These are phyloP conservation scores for Euproctis similis DNA, from an alignment of 2,888 invertebrate species.

Conservation along the genomic window DNA sequence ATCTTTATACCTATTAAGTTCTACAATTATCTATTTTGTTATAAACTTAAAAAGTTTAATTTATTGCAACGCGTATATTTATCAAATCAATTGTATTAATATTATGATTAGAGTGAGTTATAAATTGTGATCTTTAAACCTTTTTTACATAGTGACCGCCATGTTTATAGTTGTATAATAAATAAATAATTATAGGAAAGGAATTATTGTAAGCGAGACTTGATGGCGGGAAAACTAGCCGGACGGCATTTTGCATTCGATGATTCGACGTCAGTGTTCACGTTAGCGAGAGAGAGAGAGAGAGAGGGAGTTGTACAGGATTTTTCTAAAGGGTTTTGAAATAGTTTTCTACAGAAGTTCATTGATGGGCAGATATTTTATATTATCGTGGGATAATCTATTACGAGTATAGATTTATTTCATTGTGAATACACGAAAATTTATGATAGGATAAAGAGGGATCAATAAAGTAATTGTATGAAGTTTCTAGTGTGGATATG, in stretches of 20 bases:
- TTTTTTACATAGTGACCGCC: constrained; percentile 32
- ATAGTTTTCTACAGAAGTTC: constrained; percentile 51
- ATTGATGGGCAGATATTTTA: constrained; percentile 34
- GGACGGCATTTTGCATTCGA: neutral
- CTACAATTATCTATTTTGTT: no score
- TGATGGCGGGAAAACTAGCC: no score
- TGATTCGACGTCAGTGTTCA: constrained; percentile 19
- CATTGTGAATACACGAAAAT: constrained; percentile 44
- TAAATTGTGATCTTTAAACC: constrained; percentile 50
- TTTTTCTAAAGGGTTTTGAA: constrained; percentile 65
- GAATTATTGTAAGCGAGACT: constrained; percentile 19
- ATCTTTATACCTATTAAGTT: no score
- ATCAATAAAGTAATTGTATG: constrained; percentile 51
- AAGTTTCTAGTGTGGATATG: no score
- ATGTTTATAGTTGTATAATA: constrained; percentile 38
- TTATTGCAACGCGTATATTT: constrained; percentile 41
- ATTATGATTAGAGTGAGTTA: constrained; percentile 20
- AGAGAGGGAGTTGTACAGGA: constrained; percentile 34
- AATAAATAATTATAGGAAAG: constrained; percentile 31
- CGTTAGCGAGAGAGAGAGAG: no score
- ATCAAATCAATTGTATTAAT: constrained; percentile 32
- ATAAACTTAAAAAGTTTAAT: no score
- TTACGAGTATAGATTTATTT: constrained; percentile 29
- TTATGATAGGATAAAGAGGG: constrained; percentile 63
- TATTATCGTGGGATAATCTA: no score